Percentiles rank a stretch among this genome's conserved stretches.
These are phyloP conservation scores for Catharus ustulatus DNA, from an alignment of 2,797 vertebrate species.

Conservation along the genomic window DNA sequence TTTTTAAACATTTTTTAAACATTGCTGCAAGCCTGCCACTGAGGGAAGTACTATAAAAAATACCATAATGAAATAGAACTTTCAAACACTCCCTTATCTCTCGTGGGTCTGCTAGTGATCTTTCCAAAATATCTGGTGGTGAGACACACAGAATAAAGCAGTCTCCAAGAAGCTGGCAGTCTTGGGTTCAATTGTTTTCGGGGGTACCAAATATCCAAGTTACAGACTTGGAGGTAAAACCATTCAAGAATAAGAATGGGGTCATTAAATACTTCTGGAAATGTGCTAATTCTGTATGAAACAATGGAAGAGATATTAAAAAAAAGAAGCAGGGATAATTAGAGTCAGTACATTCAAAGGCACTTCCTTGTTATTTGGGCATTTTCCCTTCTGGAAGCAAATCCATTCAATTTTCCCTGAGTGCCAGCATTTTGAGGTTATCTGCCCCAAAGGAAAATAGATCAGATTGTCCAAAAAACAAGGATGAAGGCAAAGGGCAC, in stretches of 20 bases:
- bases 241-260: background rate
- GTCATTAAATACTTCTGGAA: background rate
- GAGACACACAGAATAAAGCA: slow-evolving; percentile 75
- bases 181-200: slow-evolving; percentile 58
- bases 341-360: background rate
- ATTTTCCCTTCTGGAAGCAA: background rate
- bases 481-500: slow-evolving; percentile 38
- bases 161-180: slow-evolving; percentile 79
- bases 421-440: background rate
- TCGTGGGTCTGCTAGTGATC: slow-evolving; percentile 24
- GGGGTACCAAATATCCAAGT: slow-evolving; percentile 74
- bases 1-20: background rate
- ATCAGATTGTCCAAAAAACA: slow-evolving; percentile 20
- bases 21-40: background rate
- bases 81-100: slow-evolving; percentile 27
- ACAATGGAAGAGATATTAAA: background rate
- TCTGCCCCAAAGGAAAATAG: background rate
- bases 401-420: background rate
- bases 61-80: background rate
- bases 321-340: background rate
- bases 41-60: background rate
- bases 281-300: background rate
- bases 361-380: background rate
- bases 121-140: slow-evolving; percentile 69
- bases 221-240: background rate